Percentiles rank a stretch among this genome's conserved stretches.
Conservation (phyloP, 1,140 invertebrate species). For the Calliphora vicina region DNA sequence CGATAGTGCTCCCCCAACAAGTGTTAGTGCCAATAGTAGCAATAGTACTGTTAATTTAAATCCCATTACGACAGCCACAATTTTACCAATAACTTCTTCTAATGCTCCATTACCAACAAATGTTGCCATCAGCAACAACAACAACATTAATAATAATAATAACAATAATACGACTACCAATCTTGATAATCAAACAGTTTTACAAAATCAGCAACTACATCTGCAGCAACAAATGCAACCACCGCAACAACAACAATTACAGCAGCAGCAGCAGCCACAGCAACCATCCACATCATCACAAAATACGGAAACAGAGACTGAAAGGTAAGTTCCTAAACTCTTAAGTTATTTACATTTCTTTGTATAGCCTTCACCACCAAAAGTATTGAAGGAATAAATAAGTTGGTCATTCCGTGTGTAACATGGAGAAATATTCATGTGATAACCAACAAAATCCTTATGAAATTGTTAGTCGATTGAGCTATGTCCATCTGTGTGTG, state of each 20-base stretch:
- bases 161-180: background rate
- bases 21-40: conserved; percentile 60
- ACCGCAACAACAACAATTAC: conserved; percentile 27
- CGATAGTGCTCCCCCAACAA: conserved; percentile 41
- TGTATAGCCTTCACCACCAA: too few species aligned
- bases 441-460: too few species aligned
- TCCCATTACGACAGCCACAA: conserved; percentile 39
- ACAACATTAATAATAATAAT: background rate
- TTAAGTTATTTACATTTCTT: background rate
- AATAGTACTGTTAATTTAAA: conserved; percentile 23
- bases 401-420: too few species aligned
- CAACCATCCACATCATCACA: conserved; percentile 39
- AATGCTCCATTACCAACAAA: conserved; percentile 29
- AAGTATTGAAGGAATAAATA: too few species aligned
- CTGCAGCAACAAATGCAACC: conserved; percentile 35
- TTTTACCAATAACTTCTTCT: conserved; percentile 35
- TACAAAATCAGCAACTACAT: conserved; percentile 37
- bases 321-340: conserved; percentile 54
- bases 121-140: background rate
- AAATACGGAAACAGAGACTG: conserved; percentile 58
- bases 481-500: too few species aligned
- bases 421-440: too few species aligned
- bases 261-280: conserved; percentile 39
- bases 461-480: too few species aligned
- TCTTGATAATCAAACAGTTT: conserved; percentile 40